Evolutionary conservation across 2,113 vertebrate genomes (phyloP).

Genomic region (Morphnarchus princeps): DNA sequence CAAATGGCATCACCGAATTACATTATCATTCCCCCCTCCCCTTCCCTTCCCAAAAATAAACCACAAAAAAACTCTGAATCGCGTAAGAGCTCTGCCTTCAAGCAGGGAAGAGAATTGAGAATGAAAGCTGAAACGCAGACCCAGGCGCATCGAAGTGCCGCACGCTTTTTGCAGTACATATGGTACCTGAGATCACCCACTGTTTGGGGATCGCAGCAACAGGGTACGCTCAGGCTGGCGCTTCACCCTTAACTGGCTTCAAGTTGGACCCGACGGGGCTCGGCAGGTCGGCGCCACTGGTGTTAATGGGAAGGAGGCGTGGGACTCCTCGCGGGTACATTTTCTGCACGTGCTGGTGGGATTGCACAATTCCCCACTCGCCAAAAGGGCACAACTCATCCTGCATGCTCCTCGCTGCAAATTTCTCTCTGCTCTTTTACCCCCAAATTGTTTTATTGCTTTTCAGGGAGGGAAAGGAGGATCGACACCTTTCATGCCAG

Average conservation of each 20-base stretch:
- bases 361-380: background rate
- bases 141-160: background rate
- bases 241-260: slow-evolving; percentile 10
- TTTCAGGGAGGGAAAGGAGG: background rate
- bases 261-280: background rate
- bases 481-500: accelerated
- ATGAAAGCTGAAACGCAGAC: background rate
- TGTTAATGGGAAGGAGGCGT: background rate
- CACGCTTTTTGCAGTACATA: slow-evolving; percentile 57
- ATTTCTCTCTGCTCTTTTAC: background rate
- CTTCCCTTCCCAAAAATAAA: slow-evolving; percentile 24
- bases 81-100: slow-evolving; percentile 46
- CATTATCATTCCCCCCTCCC: background rate
- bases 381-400: background rate
- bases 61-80: slow-evolving; percentile 41
- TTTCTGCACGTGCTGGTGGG: background rate
- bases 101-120: slow-evolving; percentile 25
- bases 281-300: background rate
- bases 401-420: background rate
- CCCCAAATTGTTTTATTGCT: background rate
- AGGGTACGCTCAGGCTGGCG: background rate
- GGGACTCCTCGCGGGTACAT: background rate
- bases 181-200: slow-evolving; percentile 56
- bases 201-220: background rate
- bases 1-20: slow-evolving; percentile 66